These are phyloP conservation scores for Takifugu rubripes DNA, from an alignment of 2,797 vertebrate species.

Conservation along the genomic window DNA sequence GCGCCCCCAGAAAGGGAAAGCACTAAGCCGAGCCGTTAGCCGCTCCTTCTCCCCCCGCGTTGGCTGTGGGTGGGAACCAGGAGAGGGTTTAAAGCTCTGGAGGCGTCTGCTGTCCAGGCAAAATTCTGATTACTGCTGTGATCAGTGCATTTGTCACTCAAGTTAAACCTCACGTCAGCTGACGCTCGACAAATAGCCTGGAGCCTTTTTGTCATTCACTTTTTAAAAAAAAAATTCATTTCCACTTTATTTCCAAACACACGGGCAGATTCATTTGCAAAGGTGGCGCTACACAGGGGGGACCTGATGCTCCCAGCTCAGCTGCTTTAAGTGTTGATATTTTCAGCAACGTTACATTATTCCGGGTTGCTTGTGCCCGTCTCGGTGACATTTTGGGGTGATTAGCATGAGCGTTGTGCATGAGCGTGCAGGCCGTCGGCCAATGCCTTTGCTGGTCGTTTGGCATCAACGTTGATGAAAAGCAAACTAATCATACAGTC, in stretches of 20 bases:
- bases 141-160: constrained; percentile 47
- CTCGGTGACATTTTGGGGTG: constrained; percentile 10
- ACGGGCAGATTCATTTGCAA: constrained; percentile 3
- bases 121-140: constrained; percentile 49
- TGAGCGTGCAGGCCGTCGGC: constrained; percentile 25
- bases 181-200: constrained; percentile 17
- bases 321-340: background rate
- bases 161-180: constrained; percentile 37
- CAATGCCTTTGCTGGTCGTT: constrained; percentile 17
- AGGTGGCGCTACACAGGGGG: background rate
- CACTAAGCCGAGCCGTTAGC: constrained; percentile 31
- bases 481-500: constrained; percentile 30
- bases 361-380: background rate
- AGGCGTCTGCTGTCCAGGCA: constrained; percentile 36
- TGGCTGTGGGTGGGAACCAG: constrained; percentile 4
- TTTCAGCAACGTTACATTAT: background rate
- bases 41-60: constrained; percentile 19
- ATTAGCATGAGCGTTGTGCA: constrained; percentile 16
- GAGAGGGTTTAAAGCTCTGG: constrained; percentile 25
- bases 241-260: constrained; percentile 2
- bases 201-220: constrained; percentile 19
- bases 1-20: constrained; percentile 29
- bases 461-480: constrained; percentile 9
- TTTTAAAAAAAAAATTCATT: too few species aligned
- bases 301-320: background rate